phyloP scores from a whole-genome alignment of 2,797 vertebrate genomes.

The Danio kyathit region DNA sequence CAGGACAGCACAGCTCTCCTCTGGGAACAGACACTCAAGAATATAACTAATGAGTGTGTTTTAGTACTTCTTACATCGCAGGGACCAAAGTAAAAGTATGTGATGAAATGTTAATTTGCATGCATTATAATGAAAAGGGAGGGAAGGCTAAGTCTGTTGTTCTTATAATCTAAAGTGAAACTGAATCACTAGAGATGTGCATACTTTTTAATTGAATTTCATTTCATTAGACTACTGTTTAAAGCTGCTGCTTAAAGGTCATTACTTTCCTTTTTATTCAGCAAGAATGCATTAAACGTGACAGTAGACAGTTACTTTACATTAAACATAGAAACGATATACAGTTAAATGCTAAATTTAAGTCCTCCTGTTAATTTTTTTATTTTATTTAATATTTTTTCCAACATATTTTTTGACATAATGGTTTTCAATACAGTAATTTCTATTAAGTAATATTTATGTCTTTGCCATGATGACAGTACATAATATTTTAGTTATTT shows the following conservation, averaged over 20 bases:
- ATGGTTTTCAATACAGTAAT: no score
- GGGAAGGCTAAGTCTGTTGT: no score
- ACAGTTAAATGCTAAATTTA: no score
- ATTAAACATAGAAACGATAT: not conserved
- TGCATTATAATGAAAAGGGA: not conserved
- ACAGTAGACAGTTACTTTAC: not conserved
- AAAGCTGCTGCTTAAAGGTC: not conserved
- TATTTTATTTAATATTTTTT: no score
- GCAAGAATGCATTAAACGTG: not conserved
- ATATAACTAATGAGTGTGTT: not conserved
- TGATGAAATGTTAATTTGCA: not conserved
- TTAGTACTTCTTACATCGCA: not conserved
- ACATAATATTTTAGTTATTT: no score
- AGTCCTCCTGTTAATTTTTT: no score
- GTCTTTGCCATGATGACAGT: no score
- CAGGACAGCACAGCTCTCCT: conserved; percentile 34
- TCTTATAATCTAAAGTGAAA: not conserved
- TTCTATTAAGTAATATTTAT: no score
- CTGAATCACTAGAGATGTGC: not conserved
- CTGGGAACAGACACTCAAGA: not conserved
- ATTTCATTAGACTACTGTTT: not conserved
- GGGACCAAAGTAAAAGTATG: not conserved
- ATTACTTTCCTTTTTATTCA: not conserved
- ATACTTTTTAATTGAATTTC: not conserved
- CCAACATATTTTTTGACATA: no score